These are phyloP conservation scores for Oscheius sp. DNA, from an alignment of 2,888 invertebrate genomes.

Conservation along the genomic window DNA sequence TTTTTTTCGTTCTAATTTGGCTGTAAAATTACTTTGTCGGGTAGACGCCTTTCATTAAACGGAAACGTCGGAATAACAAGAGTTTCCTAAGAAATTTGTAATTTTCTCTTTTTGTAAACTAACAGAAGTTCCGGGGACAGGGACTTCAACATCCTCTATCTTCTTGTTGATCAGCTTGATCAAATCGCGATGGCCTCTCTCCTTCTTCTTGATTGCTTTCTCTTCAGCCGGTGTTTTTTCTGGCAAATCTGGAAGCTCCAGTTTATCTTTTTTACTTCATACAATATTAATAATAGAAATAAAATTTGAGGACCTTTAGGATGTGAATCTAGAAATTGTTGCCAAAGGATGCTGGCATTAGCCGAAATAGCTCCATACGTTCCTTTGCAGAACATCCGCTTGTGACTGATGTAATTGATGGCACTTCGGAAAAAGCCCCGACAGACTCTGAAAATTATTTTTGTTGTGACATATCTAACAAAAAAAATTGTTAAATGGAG, in stretches of 20 bases:
- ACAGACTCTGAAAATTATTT: slow-evolving; percentile 22
- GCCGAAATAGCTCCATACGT: slow-evolving; percentile 15
- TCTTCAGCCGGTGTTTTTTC: neutral
- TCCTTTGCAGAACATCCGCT: slow-evolving; percentile 45
- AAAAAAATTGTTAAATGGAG: neutral
- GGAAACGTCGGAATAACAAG: slow-evolving; percentile 19
- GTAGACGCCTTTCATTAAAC: neutral
- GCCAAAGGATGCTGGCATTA: neutral
- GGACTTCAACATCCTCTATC: neutral
- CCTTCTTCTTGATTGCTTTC: neutral
- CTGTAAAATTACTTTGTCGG: too few species aligned
- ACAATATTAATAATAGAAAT: neutral
- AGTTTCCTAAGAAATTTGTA: neutral
- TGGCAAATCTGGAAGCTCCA: neutral
- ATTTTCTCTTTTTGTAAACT: neutral
- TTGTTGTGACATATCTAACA: neutral
- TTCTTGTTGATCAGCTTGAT: neutral
- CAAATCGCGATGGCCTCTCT: neutral
- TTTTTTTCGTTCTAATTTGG: too few species aligned
- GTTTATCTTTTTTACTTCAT: neutral
- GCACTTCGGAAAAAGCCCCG: slow-evolving; percentile 46
- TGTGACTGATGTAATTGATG: slow-evolving; percentile 50
- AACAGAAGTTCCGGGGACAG: slow-evolving; percentile 3
- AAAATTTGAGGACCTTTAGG: neutral
- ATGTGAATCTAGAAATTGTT: neutral